Conservation (phyloP, 64 coral and sea anemone genomes). For the Actinia equina region DNA sequence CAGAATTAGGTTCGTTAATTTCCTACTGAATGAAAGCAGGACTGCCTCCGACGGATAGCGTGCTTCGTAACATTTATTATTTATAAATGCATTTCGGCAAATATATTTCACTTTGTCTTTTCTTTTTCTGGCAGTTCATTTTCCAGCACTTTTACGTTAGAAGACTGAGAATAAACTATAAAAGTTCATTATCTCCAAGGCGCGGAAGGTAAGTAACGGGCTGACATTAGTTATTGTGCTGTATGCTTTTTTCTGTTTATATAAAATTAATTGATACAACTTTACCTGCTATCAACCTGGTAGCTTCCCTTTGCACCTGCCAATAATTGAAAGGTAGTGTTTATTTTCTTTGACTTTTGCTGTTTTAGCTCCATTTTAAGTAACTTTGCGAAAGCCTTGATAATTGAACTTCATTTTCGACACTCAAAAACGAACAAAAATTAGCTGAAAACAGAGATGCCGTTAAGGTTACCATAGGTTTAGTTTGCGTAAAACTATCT, state of each 20-base stretch:
- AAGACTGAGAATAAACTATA: background rate
- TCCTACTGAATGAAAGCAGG: too few species aligned
- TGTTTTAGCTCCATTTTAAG: background rate
- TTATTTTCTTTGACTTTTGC: background rate
- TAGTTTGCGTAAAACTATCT: background rate
- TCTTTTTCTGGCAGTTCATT: too few species aligned
- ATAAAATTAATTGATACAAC: slow-evolving; percentile 1
- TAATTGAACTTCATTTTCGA: background rate
- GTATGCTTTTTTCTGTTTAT: background rate
- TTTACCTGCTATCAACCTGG: background rate
- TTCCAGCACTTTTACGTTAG: too few species aligned
- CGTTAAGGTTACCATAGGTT: background rate
- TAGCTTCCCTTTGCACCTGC: background rate
- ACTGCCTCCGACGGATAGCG: too few species aligned
- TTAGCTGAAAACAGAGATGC: background rate
- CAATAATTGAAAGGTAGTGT: background rate
- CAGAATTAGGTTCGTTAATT: too few species aligned
- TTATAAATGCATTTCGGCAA: too few species aligned
- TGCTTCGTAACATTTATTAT: too few species aligned
- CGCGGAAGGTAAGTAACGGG: background rate
- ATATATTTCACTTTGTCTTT: too few species aligned
- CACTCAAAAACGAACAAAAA: background rate
- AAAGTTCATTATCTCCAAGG: background rate
- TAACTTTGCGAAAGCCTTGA: background rate
- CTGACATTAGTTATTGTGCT: background rate